phyloP scores from a whole-genome alignment of 1,140 invertebrate genomes.

The Riptortus pedestris region DNA sequence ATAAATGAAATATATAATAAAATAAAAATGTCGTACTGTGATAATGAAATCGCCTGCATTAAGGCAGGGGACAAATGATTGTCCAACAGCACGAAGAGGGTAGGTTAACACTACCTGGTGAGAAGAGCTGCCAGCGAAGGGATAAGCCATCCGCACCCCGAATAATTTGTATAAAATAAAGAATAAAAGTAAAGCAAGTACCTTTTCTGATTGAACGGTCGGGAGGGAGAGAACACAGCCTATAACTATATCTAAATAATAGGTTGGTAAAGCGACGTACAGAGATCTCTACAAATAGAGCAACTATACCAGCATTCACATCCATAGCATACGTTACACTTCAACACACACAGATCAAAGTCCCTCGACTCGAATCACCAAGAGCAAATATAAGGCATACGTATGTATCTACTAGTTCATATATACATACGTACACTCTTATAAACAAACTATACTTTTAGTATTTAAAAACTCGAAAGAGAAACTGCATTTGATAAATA shows the following conservation, averaged over 20 bases:
- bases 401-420: no score
- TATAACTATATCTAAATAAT: background rate
- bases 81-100: conserved; percentile 13
- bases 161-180: background rate
- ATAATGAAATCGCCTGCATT: conserved; percentile 16
- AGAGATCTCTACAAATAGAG: no score
- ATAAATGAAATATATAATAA: background rate
- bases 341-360: no score
- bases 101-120: conserved; percentile 13
- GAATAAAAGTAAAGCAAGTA: background rate
- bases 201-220: background rate
- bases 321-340: no score
- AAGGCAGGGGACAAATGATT: conserved; percentile 8
- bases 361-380: no score
- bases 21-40: conserved; percentile 1
- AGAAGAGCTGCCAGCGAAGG: background rate
- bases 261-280: background rate
- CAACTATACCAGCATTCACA: no score
- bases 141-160: background rate
- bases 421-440: no score
- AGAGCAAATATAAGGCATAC: no score
- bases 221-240: background rate
- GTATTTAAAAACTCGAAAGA: no score
- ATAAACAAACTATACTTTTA: no score
- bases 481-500: no score